Base-by-base conservation (phyloP, 2,113 vertebrate species). In the Heterocephalus glaber region DNA sequence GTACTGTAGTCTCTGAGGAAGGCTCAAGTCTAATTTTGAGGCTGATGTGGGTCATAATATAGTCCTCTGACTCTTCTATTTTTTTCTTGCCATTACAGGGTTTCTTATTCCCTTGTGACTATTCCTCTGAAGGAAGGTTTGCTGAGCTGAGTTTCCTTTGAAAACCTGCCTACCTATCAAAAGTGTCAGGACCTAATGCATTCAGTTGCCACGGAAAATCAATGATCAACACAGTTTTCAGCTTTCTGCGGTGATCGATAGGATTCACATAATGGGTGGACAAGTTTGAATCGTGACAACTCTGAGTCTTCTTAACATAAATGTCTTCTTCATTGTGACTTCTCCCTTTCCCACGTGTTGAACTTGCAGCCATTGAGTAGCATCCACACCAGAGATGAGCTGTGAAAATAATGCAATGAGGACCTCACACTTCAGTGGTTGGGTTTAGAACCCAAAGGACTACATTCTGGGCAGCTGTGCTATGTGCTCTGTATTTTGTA, bases 171-270 rank as follows among this genome's bases (percentile, higher is more conserved):
- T 97, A 98, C 96, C 98, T 97, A 98, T 98, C 98, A 98, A 97
- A 98, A 92, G 95, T 98, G 98, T 98, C 98, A 98, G 94, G 94
- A 14, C 74, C 97, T 98, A 98, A 99, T 98, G 98, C 98, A 97
- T 98, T 98, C 97, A 93, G 98, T 96, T 98, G 96, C 98, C 98
- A 97, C 93, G 56, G 98, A 98, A 98, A 98, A 98, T 98, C 98
- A 98, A 99, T 98, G 98, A 98, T 96, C 98, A 98, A 95, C 98
- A 98, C 98, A 97, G 97, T 98, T 98, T 98, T 98, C 98, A 97
- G 97, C 98, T 98, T 98, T 98, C 98, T 98, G 98, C 88, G 94
- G 96, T 98, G 97, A 98, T 98, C 98, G 98, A 99, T 98, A 98
- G 97, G 96, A 98, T 97, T 97, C 97, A 97, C 97, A 98, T 98